Percentiles rank a stretch among this genome's conserved stretches.
phyloP scores from a whole-genome alignment of 1,140 invertebrate species.

The Achatina immaculata region DNA sequence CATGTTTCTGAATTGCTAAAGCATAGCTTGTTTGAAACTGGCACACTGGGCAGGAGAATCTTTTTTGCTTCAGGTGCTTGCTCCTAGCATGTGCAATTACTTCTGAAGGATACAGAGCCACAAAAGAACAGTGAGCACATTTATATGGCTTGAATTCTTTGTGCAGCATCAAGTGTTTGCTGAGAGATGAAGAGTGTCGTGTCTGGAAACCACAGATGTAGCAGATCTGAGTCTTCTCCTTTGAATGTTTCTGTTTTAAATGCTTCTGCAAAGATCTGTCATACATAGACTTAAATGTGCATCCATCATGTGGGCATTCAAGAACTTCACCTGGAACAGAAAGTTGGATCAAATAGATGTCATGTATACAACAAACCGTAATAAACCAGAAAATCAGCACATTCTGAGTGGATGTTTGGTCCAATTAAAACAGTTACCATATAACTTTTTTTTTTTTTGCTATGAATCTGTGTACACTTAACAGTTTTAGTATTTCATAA shows the following conservation, averaged over 20 bases:
- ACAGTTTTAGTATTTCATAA: too few species aligned
- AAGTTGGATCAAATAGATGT: too few species aligned
- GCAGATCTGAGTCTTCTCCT: constrained; percentile 23
- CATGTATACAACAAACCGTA: too few species aligned
- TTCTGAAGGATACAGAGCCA: constrained; percentile 9
- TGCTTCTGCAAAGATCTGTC: constrained; percentile 25
- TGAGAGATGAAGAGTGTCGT: constrained; percentile 22
- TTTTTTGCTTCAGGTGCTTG: constrained; percentile 29
- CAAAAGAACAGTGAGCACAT: constrained; percentile 32
- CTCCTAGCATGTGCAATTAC: constrained; percentile 18
- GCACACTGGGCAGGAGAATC: constrained; percentile 21
- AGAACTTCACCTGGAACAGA: constrained; percentile 21
- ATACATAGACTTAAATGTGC: constrained; percentile 24
- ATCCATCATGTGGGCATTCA: constrained; percentile 32
- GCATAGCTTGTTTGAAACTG: constrained; percentile 30
- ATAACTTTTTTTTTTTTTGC: too few species aligned
- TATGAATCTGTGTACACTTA: too few species aligned
- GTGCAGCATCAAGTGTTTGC: constrained; percentile 28
- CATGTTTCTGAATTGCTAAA: constrained; percentile 23
- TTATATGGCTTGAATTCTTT: constrained; percentile 32
- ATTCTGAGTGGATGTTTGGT: too few species aligned
- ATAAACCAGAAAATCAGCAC: too few species aligned
- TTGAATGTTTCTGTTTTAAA: constrained; percentile 29
- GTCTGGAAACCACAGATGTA: constrained; percentile 36
- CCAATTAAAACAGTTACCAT: too few species aligned